Conservation (phyloP, 2,797 vertebrate species). For the Epinephelus malabaricus region DNA sequence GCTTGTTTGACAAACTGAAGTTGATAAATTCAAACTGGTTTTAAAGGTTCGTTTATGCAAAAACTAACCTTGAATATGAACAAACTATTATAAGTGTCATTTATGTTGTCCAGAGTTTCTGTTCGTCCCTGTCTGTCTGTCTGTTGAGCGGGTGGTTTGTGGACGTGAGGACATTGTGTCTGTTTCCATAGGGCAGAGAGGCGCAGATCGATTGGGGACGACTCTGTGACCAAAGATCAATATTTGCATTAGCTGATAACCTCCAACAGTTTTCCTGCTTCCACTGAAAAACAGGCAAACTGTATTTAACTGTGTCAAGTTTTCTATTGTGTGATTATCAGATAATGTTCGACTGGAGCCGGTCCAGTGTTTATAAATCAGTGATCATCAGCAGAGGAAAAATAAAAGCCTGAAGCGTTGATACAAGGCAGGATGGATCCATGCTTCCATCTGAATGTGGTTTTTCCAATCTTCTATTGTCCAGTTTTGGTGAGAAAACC, state of each 20-base stretch:
- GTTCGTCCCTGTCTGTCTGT: no score
- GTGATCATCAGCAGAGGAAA: neutral
- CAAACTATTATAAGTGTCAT: no score
- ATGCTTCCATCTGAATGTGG: no score
- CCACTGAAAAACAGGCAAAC: conserved; percentile 1
- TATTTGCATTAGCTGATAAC: conserved; percentile 45
- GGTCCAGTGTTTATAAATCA: neutral
- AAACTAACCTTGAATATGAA: no score
- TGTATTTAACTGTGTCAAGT: neutral
- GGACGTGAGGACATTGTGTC: neutral
- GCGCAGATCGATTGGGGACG: conserved; percentile 13
- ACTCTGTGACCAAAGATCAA: conserved; percentile 22
- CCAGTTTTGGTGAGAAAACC: no score
- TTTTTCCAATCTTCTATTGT: no score
- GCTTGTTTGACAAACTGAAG: no score
- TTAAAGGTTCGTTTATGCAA: no score
- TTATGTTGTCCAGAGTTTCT: no score
- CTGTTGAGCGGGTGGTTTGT: neutral
- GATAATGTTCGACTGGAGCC: neutral
- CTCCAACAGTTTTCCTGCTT: neutral
- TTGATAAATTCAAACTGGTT: no score
- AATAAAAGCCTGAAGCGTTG: no score
- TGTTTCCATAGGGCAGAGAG: conserved; percentile 30
- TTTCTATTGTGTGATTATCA: neutral
- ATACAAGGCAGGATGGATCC: no score